Evolutionary conservation across 2,113 vertebrate species (phyloP).

Genomic region (Leptobrachium leishanense): DNA sequence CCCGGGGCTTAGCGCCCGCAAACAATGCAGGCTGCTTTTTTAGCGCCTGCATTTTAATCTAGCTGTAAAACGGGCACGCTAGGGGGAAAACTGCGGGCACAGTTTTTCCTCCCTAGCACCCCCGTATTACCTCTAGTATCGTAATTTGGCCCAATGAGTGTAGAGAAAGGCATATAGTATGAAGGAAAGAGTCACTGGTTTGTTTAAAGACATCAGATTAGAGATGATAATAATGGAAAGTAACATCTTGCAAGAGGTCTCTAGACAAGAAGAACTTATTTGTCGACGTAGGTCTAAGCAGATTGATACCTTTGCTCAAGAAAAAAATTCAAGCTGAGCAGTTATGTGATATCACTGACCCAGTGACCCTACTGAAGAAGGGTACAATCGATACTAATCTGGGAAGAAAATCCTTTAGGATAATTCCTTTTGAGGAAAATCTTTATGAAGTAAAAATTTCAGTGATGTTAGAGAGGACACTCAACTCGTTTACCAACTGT

Average conservation of each 20-base stretch:
- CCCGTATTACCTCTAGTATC: too few relatives aligned
- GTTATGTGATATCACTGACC: slow-evolving; percentile 12
- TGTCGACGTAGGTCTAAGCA: not conserved
- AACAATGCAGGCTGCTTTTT: too few relatives aligned
- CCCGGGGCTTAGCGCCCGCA: too few relatives aligned
- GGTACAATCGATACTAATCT: not conserved
- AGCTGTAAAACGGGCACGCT: too few relatives aligned
- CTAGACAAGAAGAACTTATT: not conserved
- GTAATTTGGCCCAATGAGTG: too few relatives aligned
- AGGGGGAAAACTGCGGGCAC: too few relatives aligned
- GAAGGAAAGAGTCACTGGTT: not conserved
- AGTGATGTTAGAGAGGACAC: not conserved
- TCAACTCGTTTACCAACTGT: not conserved
- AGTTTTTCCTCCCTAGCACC: too few relatives aligned
- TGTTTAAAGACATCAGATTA: slow-evolving; percentile 19
- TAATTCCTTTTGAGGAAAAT: not conserved
- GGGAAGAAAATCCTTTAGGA: not conserved
- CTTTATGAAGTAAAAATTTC: slow-evolving; percentile 10
- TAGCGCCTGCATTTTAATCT: too few relatives aligned
- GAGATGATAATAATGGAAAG: slow-evolving; percentile 5
- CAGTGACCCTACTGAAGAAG: slow-evolving; percentile 4
- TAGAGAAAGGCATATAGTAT: not conserved
- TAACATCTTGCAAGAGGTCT: slow-evolving; percentile 9
- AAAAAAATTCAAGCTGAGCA: not conserved
- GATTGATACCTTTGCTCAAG: not conserved